Evolutionary conservation across 1,140 invertebrate genomes (phyloP).

Genomic region (Drosophila chauvacae): DNA sequence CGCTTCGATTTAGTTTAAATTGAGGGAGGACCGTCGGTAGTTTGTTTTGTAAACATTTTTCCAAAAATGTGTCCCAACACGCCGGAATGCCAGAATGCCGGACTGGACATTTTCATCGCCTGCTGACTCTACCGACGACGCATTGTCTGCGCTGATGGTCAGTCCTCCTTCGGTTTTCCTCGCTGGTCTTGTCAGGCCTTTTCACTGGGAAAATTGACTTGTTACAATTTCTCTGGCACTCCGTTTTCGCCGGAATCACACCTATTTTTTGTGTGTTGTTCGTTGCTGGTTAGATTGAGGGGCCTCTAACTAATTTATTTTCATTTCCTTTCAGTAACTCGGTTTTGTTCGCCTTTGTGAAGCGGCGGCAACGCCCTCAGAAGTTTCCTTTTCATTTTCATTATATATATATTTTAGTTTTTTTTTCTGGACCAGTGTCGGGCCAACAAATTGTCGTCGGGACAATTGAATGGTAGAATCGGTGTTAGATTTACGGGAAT

Average conservation of each 20-base stretch:
- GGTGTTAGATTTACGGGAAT: slow-evolving; percentile 41
- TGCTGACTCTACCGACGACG: slow-evolving; percentile 32
- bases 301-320: slow-evolving; percentile 31
- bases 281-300: slow-evolving; percentile 30
- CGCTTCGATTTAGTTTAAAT: slow-evolving; percentile 65
- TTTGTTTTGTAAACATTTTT: slow-evolving; percentile 80
- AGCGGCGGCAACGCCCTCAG: slow-evolving; percentile 44
- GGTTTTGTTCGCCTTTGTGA: slow-evolving; percentile 28
- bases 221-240: slow-evolving; percentile 54
- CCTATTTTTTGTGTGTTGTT: slow-evolving; percentile 34
- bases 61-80: slow-evolving; percentile 65
- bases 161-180: slow-evolving; percentile 9
- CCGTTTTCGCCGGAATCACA: slow-evolving; percentile 68
- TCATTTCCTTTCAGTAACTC: slow-evolving; percentile 31
- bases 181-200: not conserved
- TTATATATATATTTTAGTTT: not conserved
- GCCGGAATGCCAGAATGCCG: not conserved
- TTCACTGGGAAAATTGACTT: slow-evolving; percentile 64
- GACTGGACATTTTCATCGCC: slow-evolving; percentile 19
- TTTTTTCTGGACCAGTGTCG: slow-evolving; percentile 17
- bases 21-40: slow-evolving; percentile 45
- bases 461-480: slow-evolving; percentile 23
- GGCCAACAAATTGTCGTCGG: slow-evolving; percentile 40
- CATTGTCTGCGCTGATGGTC: slow-evolving; percentile 51
- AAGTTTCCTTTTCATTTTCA: slow-evolving; percentile 16